phyloP scores from a whole-genome alignment of 2,797 vertebrate genomes.

The Protosalanx chinensis region DNA sequence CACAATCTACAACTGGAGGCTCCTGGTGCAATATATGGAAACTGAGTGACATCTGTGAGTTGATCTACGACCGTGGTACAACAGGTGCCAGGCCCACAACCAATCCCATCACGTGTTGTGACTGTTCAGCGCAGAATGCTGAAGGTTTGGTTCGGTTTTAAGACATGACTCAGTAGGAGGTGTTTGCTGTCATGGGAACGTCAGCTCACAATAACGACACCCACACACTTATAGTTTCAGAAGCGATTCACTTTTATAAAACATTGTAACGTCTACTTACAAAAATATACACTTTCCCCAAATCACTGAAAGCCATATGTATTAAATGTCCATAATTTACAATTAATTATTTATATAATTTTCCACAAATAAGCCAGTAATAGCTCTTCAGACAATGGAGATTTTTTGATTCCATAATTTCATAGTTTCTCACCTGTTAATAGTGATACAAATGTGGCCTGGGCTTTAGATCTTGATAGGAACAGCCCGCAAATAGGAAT shows the following conservation, averaged over 20 bases:
- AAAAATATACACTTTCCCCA: background rate
- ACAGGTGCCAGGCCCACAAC: no score
- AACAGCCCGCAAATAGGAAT: slow-evolving; percentile 44
- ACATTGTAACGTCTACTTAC: background rate
- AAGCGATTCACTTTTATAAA: slow-evolving; percentile 17
- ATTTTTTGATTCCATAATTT: slow-evolving; percentile 42
- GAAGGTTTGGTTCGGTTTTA: background rate
- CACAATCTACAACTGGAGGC: no score
- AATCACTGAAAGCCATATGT: background rate
- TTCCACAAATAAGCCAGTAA: background rate
- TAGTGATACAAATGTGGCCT: background rate
- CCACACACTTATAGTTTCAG: background rate
- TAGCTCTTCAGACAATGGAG: slow-evolving; percentile 7
- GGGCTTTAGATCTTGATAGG: slow-evolving; percentile 1
- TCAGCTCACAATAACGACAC: slow-evolving; percentile 9
- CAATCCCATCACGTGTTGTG: no score
- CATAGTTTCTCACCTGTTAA: background rate
- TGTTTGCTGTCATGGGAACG: background rate
- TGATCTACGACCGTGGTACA: no score
- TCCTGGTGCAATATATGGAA: background rate
- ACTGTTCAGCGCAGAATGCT: background rate
- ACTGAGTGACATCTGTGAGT: no score
- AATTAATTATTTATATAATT: background rate
- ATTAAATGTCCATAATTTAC: background rate
- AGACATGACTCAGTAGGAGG: background rate